phyloP scores from a whole-genome alignment of 2,797 vertebrate species.

The Hippoglossus hippoglossus region DNA sequence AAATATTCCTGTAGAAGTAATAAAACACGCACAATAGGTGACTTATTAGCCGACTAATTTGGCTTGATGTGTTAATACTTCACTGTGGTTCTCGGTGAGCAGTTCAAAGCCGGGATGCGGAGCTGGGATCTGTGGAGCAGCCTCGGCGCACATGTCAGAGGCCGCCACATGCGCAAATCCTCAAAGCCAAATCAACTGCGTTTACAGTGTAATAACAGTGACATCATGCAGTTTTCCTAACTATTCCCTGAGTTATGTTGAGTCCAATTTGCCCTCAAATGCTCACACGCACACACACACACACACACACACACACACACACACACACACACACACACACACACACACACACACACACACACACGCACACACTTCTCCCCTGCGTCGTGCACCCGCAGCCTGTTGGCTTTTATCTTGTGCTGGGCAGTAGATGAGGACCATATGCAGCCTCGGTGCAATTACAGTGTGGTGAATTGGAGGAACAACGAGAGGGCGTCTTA shows the following conservation, averaged over 20 bases:
- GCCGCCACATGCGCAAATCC: slow-evolving; percentile 43
- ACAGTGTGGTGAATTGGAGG: slow-evolving; percentile 75
- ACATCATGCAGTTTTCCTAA: slow-evolving; percentile 76
- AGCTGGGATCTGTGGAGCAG: slow-evolving; percentile 42
- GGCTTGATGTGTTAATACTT: slow-evolving; percentile 52
- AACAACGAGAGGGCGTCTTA: slow-evolving; percentile 80
- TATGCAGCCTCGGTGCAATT: slow-evolving; percentile 75
- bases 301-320: slow-evolving; percentile 25
- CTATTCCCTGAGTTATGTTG: slow-evolving; percentile 61
- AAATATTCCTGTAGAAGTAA: slow-evolving; percentile 36
- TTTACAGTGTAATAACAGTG: slow-evolving; percentile 71
- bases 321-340: slow-evolving; percentile 42
- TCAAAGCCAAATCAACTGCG: slow-evolving; percentile 70
- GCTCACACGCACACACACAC: slow-evolving; percentile 54
- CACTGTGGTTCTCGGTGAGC: slow-evolving; percentile 20
- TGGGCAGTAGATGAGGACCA: slow-evolving; percentile 80
- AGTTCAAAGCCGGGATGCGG: slow-evolving; percentile 46
- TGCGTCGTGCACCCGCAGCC: slow-evolving; percentile 54
- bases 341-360: slow-evolving; percentile 30
- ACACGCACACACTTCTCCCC: slow-evolving; percentile 46
- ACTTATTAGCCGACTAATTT: slow-evolving; percentile 39
- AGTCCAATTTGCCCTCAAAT: slow-evolving; percentile 76
- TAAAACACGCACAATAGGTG: slow-evolving; percentile 37
- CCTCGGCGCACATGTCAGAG: slow-evolving; percentile 48
- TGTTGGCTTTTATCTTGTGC: slow-evolving; percentile 74